Evolutionary conservation across 2,797 vertebrate species (phyloP), one percentile per base, ranked within the genome.

Genomic region (Perodicticus potto): DNA sequence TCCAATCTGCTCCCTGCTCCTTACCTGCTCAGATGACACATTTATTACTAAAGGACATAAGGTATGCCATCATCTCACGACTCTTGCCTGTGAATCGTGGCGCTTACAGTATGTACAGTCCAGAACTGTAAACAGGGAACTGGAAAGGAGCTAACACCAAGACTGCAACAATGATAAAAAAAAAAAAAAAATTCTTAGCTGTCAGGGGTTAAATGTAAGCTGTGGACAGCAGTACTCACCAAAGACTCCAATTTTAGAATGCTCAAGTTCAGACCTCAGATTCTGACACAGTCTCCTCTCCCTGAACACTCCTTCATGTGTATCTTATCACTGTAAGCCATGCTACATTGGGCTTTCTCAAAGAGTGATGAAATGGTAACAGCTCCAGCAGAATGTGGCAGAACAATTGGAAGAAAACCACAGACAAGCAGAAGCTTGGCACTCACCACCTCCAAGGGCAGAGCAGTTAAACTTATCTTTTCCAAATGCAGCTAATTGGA

Each of bases 401-500:
- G 57, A 92, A 59, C 84, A 92, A 89, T 11, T 70, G 45, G 45
- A 76, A 89, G 32, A 43, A 93, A 93, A 67, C 43, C 55, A 45
- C 86, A 63, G 59, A 82, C 5, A 49, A 72, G 34, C 90, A 83
- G 90, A 85, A 92, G 85, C 70, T 70, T 91, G 85, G 90, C 78
- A 72, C 40, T 67, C 37, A 12, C 53, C 1, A 23, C 63, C 94
- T 93, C 27, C 40, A 78, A 92, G 82, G 78, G 70, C 65, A 84
- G 20, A 92, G 65, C 0, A 0, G 63, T 67, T 76, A 34, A 96
- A 95, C 95, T 86, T 84, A 95, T 89, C 80, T 74, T 89, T 92
- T 82, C 65, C 83, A 91, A 93, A 96, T 81, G 83, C 45, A 86
- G 53, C 83, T 97, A 96, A 96, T 61, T 96, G 89, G 55, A 94